Evolutionary conservation across 2,888 invertebrate genomes (phyloP).

Genomic region (Harmothoe impar): DNA sequence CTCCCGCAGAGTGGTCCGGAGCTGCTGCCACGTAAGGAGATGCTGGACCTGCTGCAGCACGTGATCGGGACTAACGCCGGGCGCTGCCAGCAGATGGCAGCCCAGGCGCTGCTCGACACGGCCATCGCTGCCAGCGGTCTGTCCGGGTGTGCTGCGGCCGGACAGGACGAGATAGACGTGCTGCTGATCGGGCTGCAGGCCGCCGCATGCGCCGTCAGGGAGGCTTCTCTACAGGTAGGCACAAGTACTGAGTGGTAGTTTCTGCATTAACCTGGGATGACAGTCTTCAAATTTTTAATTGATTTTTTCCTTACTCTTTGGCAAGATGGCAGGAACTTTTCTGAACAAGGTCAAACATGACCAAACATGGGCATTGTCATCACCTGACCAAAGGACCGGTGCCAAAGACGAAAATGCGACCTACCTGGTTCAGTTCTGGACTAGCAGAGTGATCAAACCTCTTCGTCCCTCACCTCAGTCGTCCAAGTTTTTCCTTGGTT

Average conservation of each 20-base stretch:
- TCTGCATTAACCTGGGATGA: no score
- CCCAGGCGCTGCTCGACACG: conserved; percentile 86
- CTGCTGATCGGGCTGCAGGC: conserved; percentile 91
- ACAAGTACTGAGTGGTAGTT: no score
- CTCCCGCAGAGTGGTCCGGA: conserved; percentile 89
- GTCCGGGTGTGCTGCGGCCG: conserved; percentile 87
- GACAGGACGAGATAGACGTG: conserved; percentile 89
- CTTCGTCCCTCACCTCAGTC: no score
- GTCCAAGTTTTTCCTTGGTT: no score
- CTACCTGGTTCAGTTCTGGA: no score
- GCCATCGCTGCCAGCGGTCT: conserved; percentile 86
- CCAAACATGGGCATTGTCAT: no score
- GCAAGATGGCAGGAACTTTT: no score
- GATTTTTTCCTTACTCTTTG: background rate
- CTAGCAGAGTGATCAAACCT: no score
- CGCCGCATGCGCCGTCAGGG: conserved; percentile 89
- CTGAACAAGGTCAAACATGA: no score
- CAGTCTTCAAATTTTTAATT: no score
- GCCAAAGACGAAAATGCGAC: no score
- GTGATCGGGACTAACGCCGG: conserved; percentile 75
- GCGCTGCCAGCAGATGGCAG: conserved; percentile 88
- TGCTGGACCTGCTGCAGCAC: conserved; percentile 90
- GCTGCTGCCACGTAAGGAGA: conserved; percentile 91
- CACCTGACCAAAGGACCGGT: no score
- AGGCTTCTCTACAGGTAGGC: conserved; percentile 88